These are phyloP conservation scores for Diprion similis DNA, from an alignment of 1,140 invertebrate genomes.

Conservation along the genomic window DNA sequence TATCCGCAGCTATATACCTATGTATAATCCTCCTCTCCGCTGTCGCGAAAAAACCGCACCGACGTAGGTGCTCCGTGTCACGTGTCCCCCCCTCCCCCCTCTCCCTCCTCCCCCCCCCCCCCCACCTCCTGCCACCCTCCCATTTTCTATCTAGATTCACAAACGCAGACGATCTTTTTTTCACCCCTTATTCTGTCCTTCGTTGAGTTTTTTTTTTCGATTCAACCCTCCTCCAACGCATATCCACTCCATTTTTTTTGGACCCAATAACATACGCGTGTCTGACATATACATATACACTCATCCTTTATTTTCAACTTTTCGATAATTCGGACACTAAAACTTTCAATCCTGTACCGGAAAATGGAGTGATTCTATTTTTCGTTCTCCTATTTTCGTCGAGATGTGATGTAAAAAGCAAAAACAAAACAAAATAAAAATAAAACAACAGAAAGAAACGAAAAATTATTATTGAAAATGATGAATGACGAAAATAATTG, in stretches of 20 bases:
- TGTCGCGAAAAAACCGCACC: neutral
- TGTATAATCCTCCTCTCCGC: too few species aligned
- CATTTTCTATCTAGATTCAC: slow-evolving; percentile 25
- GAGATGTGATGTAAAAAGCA: too few species aligned
- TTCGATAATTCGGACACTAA: too few species aligned
- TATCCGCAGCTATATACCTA: too few species aligned
- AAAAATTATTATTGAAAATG: neutral
- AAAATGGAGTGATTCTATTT: too few species aligned
- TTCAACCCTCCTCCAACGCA: slow-evolving; percentile 15
- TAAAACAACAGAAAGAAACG: neutral
- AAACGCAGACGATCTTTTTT: slow-evolving; percentile 20
- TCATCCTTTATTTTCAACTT: too few species aligned
- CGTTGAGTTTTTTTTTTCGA: slow-evolving; percentile 25
- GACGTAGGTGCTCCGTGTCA: slow-evolving; percentile 17
- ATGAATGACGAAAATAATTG: neutral
- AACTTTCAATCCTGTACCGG: too few species aligned
- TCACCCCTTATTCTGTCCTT: slow-evolving; percentile 1
- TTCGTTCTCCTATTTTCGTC: too few species aligned
- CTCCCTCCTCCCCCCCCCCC: slow-evolving; percentile 5
- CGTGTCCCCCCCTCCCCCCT: slow-evolving; percentile 12
- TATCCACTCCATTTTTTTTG: too few species aligned
- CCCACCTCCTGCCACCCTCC: neutral
- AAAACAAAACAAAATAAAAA: too few species aligned
- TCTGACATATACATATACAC: too few species aligned
- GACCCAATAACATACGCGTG: too few species aligned